phyloP scores from a whole-genome alignment of 2,797 vertebrate genomes.

The Varecia variegata region DNA sequence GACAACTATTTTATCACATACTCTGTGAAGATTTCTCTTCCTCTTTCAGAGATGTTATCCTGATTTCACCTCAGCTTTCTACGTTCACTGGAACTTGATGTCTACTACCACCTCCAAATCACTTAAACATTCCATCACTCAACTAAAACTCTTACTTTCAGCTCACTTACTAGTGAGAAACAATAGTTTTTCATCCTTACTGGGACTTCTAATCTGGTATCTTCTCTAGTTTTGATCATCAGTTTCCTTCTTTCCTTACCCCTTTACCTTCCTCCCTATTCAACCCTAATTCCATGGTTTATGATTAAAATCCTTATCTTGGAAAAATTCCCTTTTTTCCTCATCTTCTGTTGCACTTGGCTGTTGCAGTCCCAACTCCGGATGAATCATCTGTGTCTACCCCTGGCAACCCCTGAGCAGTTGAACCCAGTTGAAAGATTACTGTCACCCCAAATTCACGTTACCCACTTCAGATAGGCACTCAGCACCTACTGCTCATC shows the following conservation, averaged over 20 bases:
- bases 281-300: neutral
- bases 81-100: neutral
- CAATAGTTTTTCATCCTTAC: neutral
- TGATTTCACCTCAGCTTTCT: neutral
- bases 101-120: neutral
- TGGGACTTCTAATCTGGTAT: neutral
- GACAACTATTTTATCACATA: neutral
- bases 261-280: neutral
- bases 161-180: neutral
- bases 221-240: neutral
- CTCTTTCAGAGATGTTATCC: neutral
- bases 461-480: neutral
- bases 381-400: neutral
- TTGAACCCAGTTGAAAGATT: neutral
- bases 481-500: neutral
- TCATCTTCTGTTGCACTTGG: neutral
- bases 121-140: neutral
- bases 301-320: slow-evolving; percentile 12
- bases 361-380: neutral
- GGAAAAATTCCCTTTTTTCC: slow-evolving; percentile 13
- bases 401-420: neutral
- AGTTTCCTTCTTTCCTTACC: neutral
- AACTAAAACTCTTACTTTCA: neutral
- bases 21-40: neutral
- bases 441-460: neutral